These are phyloP conservation scores for Patella vulgata DNA, from an alignment of 1,140 invertebrate genomes.

Conservation along the genomic window DNA sequence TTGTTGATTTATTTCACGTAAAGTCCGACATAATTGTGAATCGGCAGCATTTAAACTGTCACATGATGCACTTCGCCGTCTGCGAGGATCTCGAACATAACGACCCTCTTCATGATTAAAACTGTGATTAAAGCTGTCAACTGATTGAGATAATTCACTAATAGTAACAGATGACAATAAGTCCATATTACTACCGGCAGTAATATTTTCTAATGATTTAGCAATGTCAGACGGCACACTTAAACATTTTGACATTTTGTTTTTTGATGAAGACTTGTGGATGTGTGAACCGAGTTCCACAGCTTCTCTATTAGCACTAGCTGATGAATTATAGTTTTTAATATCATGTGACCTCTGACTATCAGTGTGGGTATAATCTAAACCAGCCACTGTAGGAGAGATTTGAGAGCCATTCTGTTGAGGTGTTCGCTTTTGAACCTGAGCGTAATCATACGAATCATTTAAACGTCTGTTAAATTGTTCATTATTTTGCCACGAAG, in stretches of 20 bases:
- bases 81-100: constrained; percentile 20
- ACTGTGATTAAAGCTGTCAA: constrained; percentile 44
- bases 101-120: constrained; percentile 15
- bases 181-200: constrained; percentile 47
- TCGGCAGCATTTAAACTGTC: constrained; percentile 50
- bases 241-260: constrained; percentile 56
- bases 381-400: too few species aligned
- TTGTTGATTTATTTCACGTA: constrained; percentile 55
- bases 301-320: too few species aligned
- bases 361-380: too few species aligned
- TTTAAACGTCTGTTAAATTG: too few species aligned
- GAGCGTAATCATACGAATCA: too few species aligned
- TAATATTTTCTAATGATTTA: constrained; percentile 57
- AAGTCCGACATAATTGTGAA: constrained; percentile 47
- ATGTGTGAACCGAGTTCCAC: too few species aligned
- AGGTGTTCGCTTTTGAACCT: too few species aligned
- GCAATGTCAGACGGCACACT: constrained; percentile 61
- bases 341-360: too few species aligned
- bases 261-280: too few species aligned
- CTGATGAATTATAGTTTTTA: too few species aligned
- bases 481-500: too few species aligned
- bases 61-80: constrained; percentile 50
- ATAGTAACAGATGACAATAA: constrained; percentile 57
- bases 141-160: constrained; percentile 57
- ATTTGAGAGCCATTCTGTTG: too few species aligned